These are phyloP conservation scores for Brenthis daphne DNA, from an alignment of 2,888 invertebrate genomes.

Conservation along the genomic window DNA sequence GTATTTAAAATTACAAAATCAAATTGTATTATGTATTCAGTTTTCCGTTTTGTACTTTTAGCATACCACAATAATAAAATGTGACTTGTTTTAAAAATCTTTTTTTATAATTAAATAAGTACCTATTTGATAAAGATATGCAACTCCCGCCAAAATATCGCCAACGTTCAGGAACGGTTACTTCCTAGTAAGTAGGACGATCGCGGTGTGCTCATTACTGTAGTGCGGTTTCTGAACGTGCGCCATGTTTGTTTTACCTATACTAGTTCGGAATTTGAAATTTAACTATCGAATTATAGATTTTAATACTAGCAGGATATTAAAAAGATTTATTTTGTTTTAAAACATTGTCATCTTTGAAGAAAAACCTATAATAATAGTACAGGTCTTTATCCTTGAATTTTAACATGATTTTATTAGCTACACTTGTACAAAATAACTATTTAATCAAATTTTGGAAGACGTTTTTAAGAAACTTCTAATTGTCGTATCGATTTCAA, in stretches of 20 bases:
- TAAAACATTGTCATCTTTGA: too few species aligned
- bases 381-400: too few species aligned
- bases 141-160: conserved; percentile 42
- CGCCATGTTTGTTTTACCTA: conserved; percentile 35
- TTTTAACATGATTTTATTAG: too few species aligned
- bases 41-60: too few species aligned
- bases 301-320: background rate
- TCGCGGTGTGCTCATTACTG: conserved; percentile 41
- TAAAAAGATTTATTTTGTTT: background rate
- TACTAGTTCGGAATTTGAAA: conserved; percentile 29
- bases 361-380: too few species aligned
- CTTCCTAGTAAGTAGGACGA: conserved; percentile 40
- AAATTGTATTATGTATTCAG: background rate
- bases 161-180: conserved; percentile 28
- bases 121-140: background rate
- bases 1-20: conserved; percentile 12
- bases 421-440: too few species aligned
- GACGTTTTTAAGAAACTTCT: too few species aligned
- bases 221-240: conserved; percentile 40
- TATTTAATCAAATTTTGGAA: too few species aligned
- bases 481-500: too few species aligned
- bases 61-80: too few species aligned
- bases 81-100: background rate
- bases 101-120: background rate
- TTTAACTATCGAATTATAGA: conserved; percentile 22